Percentiles rank a stretch among this genome's conserved stretches.
Conservation (phyloP, 2,888 invertebrate genomes). For the Lepidochrysops patricia region DNA sequence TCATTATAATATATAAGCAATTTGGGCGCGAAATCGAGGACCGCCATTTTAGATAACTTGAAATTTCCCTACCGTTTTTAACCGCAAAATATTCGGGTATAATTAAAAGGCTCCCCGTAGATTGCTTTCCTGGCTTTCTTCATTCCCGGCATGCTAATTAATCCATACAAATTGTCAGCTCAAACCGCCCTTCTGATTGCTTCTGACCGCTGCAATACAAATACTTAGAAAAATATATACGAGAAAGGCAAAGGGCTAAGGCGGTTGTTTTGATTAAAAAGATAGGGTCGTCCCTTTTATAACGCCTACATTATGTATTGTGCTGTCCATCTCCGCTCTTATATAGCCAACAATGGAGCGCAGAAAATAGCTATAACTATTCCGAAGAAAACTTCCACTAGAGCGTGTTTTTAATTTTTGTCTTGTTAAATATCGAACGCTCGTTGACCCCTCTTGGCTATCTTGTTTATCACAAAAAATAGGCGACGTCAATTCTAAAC, state of each 20-base stretch:
- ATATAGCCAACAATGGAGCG: background rate
- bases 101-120: constrained; percentile 26
- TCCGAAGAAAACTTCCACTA: background rate
- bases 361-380: background rate
- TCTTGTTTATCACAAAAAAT: background rate
- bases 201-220: constrained; percentile 14
- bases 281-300: constrained; percentile 9
- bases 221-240: constrained; percentile 9
- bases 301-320: constrained; percentile 1
- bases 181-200: constrained; percentile 18
- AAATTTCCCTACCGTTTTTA: constrained; percentile 18
- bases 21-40: constrained; percentile 11
- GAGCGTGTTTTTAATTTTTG: background rate
- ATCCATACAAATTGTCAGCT: constrained; percentile 23
- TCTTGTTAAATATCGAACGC: background rate
- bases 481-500: background rate
- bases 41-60: constrained; percentile 9
- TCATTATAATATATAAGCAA: constrained; percentile 17
- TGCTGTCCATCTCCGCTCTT: background rate
- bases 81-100: constrained; percentile 25
- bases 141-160: constrained; percentile 19
- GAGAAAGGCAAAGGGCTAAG: background rate
- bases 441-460: background rate
- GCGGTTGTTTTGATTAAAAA: constrained; percentile 10
- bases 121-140: constrained; percentile 26